Conservation (phyloP, 2,888 invertebrate genomes). For the Ligdia adustata region DNA sequence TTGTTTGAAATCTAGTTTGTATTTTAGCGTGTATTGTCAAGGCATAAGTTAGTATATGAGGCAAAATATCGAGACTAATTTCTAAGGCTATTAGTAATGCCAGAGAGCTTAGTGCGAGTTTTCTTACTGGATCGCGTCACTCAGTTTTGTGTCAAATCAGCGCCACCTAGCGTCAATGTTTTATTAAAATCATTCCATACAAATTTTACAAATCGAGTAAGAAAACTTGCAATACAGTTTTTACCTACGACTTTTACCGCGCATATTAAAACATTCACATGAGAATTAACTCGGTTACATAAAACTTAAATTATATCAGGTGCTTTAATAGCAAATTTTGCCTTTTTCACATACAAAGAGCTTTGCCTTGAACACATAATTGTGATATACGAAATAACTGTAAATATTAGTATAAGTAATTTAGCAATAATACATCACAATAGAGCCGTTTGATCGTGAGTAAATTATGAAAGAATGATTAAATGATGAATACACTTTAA, state of each 20-base stretch:
- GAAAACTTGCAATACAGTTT: no score
- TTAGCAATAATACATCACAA: slow-evolving; percentile 17
- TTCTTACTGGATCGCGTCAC: no score
- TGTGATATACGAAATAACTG: slow-evolving; percentile 68
- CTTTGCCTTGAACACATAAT: slow-evolving; percentile 61
- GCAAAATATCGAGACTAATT: no score
- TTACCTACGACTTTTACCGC: no score
- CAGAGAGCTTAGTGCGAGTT: no score
- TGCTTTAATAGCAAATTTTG: slow-evolving; percentile 1
- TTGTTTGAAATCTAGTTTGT: slow-evolving; percentile 20
- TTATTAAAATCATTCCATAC: no score
- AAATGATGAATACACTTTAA: slow-evolving; percentile 24
- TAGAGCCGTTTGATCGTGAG: slow-evolving; percentile 9
- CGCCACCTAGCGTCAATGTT: no score
- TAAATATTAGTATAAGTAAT: slow-evolving; percentile 43
- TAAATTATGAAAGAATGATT: slow-evolving; percentile 27
- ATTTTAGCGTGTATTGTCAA: slow-evolving; percentile 10
- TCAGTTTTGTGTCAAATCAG: no score
- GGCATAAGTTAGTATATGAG: slow-evolving; percentile 7
- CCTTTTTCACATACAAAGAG: not conserved
- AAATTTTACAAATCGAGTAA: no score
- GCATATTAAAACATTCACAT: no score
- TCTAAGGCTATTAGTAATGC: no score
- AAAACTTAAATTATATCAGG: not conserved
- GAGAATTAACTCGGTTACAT: no score